Evolutionary conservation across 2,113 vertebrate genomes (phyloP), one percentile per base, ranked within the genome.

Genomic region (Hemiprocne comata): DNA sequence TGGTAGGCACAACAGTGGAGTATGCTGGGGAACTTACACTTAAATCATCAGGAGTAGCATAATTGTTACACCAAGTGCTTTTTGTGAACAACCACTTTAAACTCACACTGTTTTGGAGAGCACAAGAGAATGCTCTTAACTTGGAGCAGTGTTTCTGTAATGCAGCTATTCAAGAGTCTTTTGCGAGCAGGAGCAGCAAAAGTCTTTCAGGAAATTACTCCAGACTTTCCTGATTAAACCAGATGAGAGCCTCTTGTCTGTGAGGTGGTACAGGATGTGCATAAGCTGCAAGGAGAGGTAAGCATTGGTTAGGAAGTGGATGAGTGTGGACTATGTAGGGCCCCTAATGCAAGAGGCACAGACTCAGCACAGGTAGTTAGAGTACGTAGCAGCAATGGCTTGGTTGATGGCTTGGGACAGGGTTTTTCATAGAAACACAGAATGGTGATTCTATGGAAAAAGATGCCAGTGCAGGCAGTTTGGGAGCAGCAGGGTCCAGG

Each of bases 311-410:
- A 54, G n/a, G 54, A 62, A 51, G 9, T 31, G 8, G 12, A 6
- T 26, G 13, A 42, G 2, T 24, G 21, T 33, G 28, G 17, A 19
- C 5, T 18, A 16, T 2, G 0, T 70, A 31, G 46, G 15, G 1
- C 2, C 10, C 7, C 7, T 60, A 15, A 33, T 46, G 19, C 7
- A 38, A 42, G 24, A 38, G 13, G 4, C 2, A 10, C 6, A 78
- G 11, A 8, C 18, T 69, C 11, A 83, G 6, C n/a, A 10, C 9
- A n/a, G 31, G 8, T 26, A n/a, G 33, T 58, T 71, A 15, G 4
- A 7, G 4, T 25, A 36, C 9, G 14, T 42, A 82, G 29, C 23
- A 64, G 5, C 3, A 44, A 14, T 31, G 20, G 48, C 48, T 33
- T 67, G 29, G 11, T 7, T 61, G 26, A 33, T 64, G 23, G 20